Percentiles rank a stretch among this genome's conserved stretches.
phyloP scores from a whole-genome alignment of 2,113 vertebrate genomes.

The Vidua macroura region DNA sequence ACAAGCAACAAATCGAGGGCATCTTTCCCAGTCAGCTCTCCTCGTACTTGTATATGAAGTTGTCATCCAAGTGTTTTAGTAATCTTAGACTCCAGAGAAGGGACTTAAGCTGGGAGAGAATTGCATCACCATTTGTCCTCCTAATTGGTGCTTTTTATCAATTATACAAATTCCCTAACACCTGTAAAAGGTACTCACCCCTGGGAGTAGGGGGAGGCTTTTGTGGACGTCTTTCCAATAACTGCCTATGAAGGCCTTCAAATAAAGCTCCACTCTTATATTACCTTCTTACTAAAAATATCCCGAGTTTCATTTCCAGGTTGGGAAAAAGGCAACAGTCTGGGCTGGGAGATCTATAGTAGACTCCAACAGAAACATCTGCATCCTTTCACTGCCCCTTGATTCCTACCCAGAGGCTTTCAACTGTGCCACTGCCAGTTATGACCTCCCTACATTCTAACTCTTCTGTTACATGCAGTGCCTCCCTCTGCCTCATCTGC shows the following conservation, averaged over 20 bases:
- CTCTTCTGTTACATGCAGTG: neutral
- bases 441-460: neutral
- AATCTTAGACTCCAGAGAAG: neutral
- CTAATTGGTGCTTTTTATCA: neutral
- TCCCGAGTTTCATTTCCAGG: neutral
- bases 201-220: neutral
- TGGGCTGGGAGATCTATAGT: accelerated
- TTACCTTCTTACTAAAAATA: neutral
- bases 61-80: neutral
- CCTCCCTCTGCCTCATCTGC: neutral
- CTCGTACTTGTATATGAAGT: neutral
- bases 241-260: neutral
- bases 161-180: neutral
- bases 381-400: neutral
- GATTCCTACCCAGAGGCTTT: neutral
- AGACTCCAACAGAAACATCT: neutral
- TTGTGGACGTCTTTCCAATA: neutral
- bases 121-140: neutral
- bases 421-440: neutral
- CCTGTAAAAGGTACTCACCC: neutral
- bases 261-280: neutral
- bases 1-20: neutral
- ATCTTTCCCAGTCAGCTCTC: neutral
- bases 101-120: neutral
- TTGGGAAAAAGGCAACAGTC: neutral